A percentile compares a stretch with the other conserved stretches of the same genome.
Conservation (phyloP, 1,140 invertebrate genomes). For the Drosophila chauvacae region DNA sequence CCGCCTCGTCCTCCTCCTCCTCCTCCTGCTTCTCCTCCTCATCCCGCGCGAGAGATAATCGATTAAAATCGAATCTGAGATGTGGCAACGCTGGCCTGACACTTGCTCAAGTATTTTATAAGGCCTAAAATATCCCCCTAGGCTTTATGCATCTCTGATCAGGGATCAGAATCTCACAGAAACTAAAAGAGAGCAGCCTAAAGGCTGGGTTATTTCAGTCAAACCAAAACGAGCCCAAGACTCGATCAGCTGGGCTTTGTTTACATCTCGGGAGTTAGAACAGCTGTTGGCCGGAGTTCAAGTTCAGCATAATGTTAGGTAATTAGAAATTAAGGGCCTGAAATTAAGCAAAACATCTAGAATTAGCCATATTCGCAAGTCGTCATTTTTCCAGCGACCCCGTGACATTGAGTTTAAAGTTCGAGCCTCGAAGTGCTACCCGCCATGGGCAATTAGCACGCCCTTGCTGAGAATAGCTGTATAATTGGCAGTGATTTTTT, state of each 20-base stretch:
- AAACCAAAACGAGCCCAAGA: background rate
- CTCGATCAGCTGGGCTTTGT: slow-evolving; percentile 51
- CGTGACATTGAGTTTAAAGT: slow-evolving; percentile 18
- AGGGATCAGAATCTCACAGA: background rate
- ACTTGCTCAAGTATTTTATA: slow-evolving; percentile 4
- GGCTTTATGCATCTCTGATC: background rate
- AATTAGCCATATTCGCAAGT: background rate
- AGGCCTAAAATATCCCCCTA: background rate
- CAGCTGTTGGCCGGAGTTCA: slow-evolving; percentile 1
- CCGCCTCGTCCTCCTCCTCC: background rate
- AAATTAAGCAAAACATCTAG: background rate
- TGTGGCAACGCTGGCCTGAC: slow-evolving; percentile 37
- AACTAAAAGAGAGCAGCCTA: background rate
- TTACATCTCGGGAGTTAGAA: slow-evolving; percentile 31
- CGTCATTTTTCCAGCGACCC: slow-evolving; percentile 2
- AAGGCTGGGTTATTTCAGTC: background rate
- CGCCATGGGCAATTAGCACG: slow-evolving; percentile 26
- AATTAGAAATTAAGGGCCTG: background rate
- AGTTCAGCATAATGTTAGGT: background rate
- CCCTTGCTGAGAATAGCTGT: slow-evolving; percentile 3
- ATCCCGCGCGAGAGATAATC: slow-evolving; percentile 15
- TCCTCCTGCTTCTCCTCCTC: background rate
- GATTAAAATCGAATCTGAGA: slow-evolving; percentile 19
- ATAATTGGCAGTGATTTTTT: slow-evolving; percentile 24
- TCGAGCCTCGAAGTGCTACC: background rate